Evolutionary conservation across 2,113 vertebrate species (phyloP).

Genomic region (Phaetusa simplex): DNA sequence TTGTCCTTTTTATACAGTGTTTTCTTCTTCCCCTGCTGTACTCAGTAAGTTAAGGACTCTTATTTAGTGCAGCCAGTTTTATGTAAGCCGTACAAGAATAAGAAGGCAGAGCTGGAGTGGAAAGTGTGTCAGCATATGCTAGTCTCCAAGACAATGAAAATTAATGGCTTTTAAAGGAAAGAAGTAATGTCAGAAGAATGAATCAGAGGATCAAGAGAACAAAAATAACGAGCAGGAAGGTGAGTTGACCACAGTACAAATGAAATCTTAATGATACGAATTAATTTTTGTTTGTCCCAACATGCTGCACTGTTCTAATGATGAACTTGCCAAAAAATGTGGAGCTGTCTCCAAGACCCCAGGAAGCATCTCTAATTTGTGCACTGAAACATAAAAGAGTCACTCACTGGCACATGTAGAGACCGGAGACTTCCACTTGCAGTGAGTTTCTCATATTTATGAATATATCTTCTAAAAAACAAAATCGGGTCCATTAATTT

Average conservation of each 20-base stretch:
- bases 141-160: background rate
- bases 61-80: background rate
- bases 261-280: background rate
- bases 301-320: background rate
- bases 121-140: background rate
- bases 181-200: background rate
- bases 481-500: background rate
- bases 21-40: background rate
- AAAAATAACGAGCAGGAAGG: background rate
- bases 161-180: background rate
- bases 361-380: background rate
- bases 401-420: background rate
- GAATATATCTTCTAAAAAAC: background rate
- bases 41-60: background rate
- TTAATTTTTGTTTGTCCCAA: background rate
- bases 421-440: background rate
- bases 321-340: constrained; percentile 23
- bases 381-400: background rate
- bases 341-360: background rate
- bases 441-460: background rate
- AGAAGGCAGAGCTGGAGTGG: background rate
- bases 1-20: background rate
- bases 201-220: background rate
- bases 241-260: background rate
- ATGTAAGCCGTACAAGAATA: background rate